Base-by-base conservation (phyloP, 2,113 vertebrate species). In the Perca fluviatilis region DNA sequence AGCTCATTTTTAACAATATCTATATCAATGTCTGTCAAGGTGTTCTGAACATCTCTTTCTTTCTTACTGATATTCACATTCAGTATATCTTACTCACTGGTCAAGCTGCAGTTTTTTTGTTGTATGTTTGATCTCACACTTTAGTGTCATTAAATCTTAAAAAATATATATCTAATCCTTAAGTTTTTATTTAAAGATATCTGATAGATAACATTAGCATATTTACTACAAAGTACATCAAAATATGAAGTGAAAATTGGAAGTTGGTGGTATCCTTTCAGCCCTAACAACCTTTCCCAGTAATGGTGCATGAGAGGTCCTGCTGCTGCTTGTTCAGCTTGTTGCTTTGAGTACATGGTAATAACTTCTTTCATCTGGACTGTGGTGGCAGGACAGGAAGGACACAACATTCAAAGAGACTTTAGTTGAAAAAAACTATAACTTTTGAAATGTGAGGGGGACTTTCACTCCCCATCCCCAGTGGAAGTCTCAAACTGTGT, bases 11-110 rank as follows among this genome's bases (percentile, higher is more conserved):
- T 15, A 65, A 64, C 50, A 33, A 25, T 25, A 80, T 30, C 40
- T 70, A 21, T 47, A 67, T 36, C 3, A 1, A 70, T 61, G 27
- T 69, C 40, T 64, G 25, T 72, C 19, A 63, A 56, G 53, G 43
- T 49, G 27, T 58, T 66, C 36, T 56, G 21, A 73, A 73, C 53
- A 43, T 74, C 53, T 57, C 23, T 58, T 18, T 50, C 12, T 11
- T 14, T 57, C 21, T 21, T 11, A 23, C 33, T 61, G 27, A 47
- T 68, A 27, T 57, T 36, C n/a, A 46, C 15, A 25, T 62, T 5
- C 27, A 18, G 8, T 36, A n/a, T 16, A 50, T 33, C 36, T 51
- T 13, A n/a, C 43, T 60, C 7, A 49, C 43, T 5, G 11, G 43
- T 60, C 18, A 8, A 30, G 25, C 18, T 47, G 54, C 54, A 27